Evolutionary conservation across 2,113 vertebrate genomes (phyloP), one percentile per base, ranked within the genome.

Genomic region (Rhinopomastus cyanomelas): DNA sequence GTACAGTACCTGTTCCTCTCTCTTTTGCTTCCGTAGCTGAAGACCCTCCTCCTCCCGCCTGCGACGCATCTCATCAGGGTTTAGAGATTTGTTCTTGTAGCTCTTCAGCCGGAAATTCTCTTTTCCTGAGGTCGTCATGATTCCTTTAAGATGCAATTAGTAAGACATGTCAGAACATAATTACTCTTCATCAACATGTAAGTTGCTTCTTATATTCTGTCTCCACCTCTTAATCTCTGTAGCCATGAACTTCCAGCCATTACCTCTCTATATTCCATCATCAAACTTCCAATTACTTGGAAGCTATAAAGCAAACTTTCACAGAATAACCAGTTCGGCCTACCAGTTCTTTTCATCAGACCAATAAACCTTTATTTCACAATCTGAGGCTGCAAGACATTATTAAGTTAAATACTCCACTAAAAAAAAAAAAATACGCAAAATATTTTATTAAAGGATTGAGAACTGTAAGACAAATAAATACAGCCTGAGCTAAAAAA

Each of bases 61-160:
- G 32, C 99, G 98, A 73, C 99, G 98, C 99, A 99, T 99, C 93
- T 99, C 99, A 29, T 99, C 99, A 37, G 99, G 98, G 95, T 99
- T 99, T 66, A 99, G 97, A 37, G 99, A 99, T 95, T 99, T 99
- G 97, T 99, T 99, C 97, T 99, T 99, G 94, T 99, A 99, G 98
- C 99, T 99, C 95, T 99, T 99, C 93, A 99, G 97, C 90, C 99
- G 98, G 92, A 98, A 98, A 96, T 99, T 99, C 92, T 99, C 99
- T 97, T 99, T 99, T 97, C 98, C 98, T 97, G 99, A 98, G 96
- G 98, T 98, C 90, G 98, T 99, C 98, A 98, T 99, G 98, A 74
- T 98, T 97, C 96, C 98, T 98, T 93, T 39, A 62, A 17, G 67
- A 66, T 2, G 5, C 6, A 51, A 85, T 81, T 16, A 21, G 64